Evolutionary conservation across 2,888 invertebrate species (phyloP), one percentile per base, ranked within the genome.

Genomic region (Drosophila parthenogenetica): DNA sequence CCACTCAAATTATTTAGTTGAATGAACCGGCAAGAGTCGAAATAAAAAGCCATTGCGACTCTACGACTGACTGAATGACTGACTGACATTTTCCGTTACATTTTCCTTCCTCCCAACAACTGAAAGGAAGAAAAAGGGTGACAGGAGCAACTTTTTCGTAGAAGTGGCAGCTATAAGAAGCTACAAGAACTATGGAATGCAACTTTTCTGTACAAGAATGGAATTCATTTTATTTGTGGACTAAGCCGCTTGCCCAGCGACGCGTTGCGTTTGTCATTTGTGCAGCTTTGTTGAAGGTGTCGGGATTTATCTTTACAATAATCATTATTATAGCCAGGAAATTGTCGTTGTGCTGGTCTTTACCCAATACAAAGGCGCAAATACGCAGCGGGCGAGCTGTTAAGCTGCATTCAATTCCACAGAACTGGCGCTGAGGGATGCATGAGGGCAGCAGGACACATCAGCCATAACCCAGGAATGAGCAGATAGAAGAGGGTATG

Each of bases 281-380:
- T 76, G 81, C 73, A 81, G 81, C 89, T 81, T 91, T 91, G 90
- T 90, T 71, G 82, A 79, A 91, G 92, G 91, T 92, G 91, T 91
- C 80, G 88, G 89, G 91, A 91, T 91, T 91, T 91, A 91, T 91
- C 91, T 91, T 91, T 79, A 81, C 76, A 80, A 91, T 91, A 89
- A 87, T 87, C 85, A 83, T 83, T 83, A 88, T 88, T 81, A 64
- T 77, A 76, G 83, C 61, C 70, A 58, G 76, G 59, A 75, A 62
- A 77, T 79, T 79, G 69, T 77, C 60, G 58, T 67, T 71, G 69
- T 61, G 55, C 73, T 73, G 75, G 75, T 74, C 62, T 29, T 29
- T 29, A 29, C 60, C 65, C 45, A 35, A 35, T 59, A 76, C 83
- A 83, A 76, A 78, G 82, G 74, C 73, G 77, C 85, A 90, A 79